Base-by-base conservation (phyloP, 2,797 vertebrate genomes). In the Lacerta bilineata region DNA sequence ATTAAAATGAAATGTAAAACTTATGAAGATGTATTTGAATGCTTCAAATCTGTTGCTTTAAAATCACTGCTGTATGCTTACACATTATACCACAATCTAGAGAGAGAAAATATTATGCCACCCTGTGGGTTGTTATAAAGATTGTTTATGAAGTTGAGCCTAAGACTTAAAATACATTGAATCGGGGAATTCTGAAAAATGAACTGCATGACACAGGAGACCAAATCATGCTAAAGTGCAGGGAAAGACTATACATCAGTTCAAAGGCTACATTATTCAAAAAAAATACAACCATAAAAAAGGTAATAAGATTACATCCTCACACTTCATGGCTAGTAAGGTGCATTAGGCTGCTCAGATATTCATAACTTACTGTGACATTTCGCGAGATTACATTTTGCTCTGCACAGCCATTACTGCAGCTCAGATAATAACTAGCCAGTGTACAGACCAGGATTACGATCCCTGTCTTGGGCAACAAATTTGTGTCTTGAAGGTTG, bases 211-310 rank as follows among this genome's bases (percentile, higher is more conserved):
- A 93, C 95, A 94, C 23, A 88, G 96, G 96, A 95, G 96, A 97
- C 96, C 96, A 97, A 97, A 97, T 97, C 97, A 97, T 96, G 95
- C 95, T 97, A 96, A 96, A 96, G 96, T 95, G 95, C 93, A 96
- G 94, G 95, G 95, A 95, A 97, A 97, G 96, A 97, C 96, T 97
- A 97, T 97, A 96, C 96, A 97, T 97, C 97, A 97, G 96, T 96
- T 97, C 95, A 96, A 91, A 96, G 96, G 91, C 95, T 96, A 95
- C 96, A 97, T 97, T 97, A 97, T 97, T 97, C 94, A 97, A 97
- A 97, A 97, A 96, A 97, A 97, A 97, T 96, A 96, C 96, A 97
- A 97, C 97, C 97, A 97, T 97, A 97, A 97, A 97, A 97, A 97
- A 97, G 95, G 96, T 97, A 97, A 97, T 97, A 97, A 97, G 96